Evolutionary conservation across 1,140 invertebrate genomes (phyloP).

Genomic region (Sycophaga agraensis): DNA sequence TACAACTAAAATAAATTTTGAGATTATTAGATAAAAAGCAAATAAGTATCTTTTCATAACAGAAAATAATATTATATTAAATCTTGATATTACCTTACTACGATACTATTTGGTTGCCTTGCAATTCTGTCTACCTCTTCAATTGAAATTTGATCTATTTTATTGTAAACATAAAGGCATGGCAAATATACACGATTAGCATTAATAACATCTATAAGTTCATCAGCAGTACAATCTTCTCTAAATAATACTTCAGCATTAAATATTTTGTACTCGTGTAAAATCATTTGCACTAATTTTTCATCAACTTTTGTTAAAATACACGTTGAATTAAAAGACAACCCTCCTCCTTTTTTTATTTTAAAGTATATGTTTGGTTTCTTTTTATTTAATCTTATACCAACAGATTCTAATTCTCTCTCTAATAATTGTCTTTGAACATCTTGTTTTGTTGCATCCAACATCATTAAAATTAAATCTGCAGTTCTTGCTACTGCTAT

Average conservation of each 20-base stretch:
- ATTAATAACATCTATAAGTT: conserved; percentile 98
- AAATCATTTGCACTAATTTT: conserved; percentile 96
- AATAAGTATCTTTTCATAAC: not conserved
- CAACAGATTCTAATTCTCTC: conserved; percentile 93
- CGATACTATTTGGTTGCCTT: conserved; percentile 84
- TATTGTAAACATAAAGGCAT: conserved; percentile 98
- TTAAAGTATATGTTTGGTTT: conserved; percentile 99
- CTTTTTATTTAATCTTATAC: conserved; percentile 89
- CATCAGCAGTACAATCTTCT: conserved; percentile 94
- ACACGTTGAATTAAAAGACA: conserved; percentile 98
- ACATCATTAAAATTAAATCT: conserved; percentile 97
- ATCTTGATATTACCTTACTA: conserved; percentile 76
- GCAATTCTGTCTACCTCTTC: conserved; percentile 98
- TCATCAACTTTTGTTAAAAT: conserved; percentile 92
- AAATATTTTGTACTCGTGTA: conserved; percentile 99
- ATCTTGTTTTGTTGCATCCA: conserved; percentile 96
- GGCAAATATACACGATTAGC: conserved; percentile 97
- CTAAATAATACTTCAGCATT: conserved; percentile 97
- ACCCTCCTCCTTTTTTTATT: conserved; percentile 96
- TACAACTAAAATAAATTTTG: conserved; percentile 78
- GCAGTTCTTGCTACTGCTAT: conserved; percentile 96
- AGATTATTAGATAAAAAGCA: not conserved
- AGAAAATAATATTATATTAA: not conserved
- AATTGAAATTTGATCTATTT: conserved; percentile 99
- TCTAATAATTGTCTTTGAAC: conserved; percentile 89